phyloP scores from a whole-genome alignment of 1,140 invertebrate species.

The Bombus cullumanus region DNA sequence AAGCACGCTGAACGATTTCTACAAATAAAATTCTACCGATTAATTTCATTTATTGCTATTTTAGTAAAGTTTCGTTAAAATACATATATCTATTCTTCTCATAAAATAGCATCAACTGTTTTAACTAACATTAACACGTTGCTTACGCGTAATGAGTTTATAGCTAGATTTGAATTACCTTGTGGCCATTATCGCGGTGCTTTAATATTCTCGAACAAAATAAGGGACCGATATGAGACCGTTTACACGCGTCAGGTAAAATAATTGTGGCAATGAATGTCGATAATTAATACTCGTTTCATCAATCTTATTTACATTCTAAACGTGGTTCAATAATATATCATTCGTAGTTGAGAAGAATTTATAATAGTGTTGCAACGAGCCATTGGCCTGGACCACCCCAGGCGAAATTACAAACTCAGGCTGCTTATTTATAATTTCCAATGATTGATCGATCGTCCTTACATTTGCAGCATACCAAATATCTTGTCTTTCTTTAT shows the following conservation, averaged over 20 bases:
- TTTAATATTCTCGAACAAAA: neutral
- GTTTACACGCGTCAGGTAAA: constrained; percentile 5
- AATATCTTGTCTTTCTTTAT: neutral
- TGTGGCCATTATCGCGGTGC: too few species aligned
- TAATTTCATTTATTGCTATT: too few species aligned
- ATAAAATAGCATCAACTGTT: too few species aligned
- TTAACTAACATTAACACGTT: too few species aligned
- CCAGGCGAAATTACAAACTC: neutral
- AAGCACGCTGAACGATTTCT: too few species aligned
- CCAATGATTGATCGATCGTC: constrained; percentile 4
- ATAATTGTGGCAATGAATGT: constrained; percentile 6
- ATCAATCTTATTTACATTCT: constrained; percentile 20
- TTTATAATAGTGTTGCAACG: constrained; percentile 27
- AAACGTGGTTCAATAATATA: neutral
- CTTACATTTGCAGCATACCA: neutral
- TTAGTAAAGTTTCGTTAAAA: too few species aligned
- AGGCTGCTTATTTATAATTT: constrained; percentile 14
- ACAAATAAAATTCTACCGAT: too few species aligned
- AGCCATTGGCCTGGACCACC: neutral
- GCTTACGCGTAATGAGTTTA: too few species aligned
- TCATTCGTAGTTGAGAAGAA: constrained; percentile 9
- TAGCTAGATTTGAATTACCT: neutral
- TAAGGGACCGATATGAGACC: too few species aligned
- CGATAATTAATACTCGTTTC: constrained; percentile 11
- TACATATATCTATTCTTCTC: too few species aligned